Base-by-base conservation (phyloP, 2,888 invertebrate species). In the Mechanitis messenoides region DNA sequence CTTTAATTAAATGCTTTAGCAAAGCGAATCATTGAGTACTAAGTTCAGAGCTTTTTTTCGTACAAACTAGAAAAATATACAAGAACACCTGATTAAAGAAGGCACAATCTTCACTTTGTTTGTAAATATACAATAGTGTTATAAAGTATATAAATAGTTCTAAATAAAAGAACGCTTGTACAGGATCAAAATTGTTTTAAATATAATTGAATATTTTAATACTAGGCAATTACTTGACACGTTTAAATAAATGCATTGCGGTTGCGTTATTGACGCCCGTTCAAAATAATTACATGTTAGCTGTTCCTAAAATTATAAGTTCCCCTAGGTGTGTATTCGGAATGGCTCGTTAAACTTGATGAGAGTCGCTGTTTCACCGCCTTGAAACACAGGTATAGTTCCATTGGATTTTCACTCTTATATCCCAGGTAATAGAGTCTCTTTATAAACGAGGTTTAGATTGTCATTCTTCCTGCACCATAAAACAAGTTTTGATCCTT, bases 291-390 rank as follows among this genome's bases (percentile, higher is more conserved):
- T 88, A 87, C 77, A 86, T 76, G 84, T 87, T 85, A 83, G 78
- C 78, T 83, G 83, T 83, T 82, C 81, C 83, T 84, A 86, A 87
- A 84, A 87, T 87, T 84, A 85, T 83, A 79, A 79, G 80, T 79
- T 80, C 76, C 81, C 82, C 77, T 73, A 74, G 77, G 72, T 68
- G 75, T 72, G 59, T 64, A 65, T 64, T 75, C 77, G 87, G 85
- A 86, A 88, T 87, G 85, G 85, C 81, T 89, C 89, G 87, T 89
- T 88, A 87, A 86, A 85, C 81, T 85, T 88, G 89, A 89, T 87
- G 89, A 87, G 87, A 67, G 67, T 64, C 74, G 74, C 69, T 74
- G 79, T 63, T 66, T 73, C 72, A 71, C 53, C 71, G 74, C 74
- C 74, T 75, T 76, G 71, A 58, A 64, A 33, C 47, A 45, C 58